A percentile compares a stretch with the other conserved stretches of the same genome.
These are phyloP conservation scores for Philopotamus ludificatus DNA, from an alignment of 1,140 invertebrate species.

Conservation along the genomic window DNA sequence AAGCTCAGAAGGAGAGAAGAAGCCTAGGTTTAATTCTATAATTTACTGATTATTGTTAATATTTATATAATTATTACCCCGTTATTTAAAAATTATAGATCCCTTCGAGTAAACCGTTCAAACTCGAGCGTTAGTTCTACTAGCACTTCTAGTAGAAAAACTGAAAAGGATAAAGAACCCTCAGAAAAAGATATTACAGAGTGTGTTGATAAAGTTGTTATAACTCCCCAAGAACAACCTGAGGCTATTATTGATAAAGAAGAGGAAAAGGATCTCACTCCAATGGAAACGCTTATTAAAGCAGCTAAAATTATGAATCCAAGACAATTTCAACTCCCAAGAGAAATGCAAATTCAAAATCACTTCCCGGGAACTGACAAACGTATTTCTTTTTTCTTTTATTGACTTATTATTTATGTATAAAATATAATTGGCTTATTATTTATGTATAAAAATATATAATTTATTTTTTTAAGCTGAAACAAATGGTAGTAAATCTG, in stretches of 20 bases:
- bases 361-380: constrained; percentile 82
- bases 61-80: too few relatives aligned
- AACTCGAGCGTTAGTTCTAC: constrained; percentile 38
- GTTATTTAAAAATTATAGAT: constrained; percentile 21
- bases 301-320: constrained; percentile 84
- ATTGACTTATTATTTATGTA: constrained; percentile 1
- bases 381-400: constrained; percentile 46
- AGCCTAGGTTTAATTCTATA: constrained; percentile 36
- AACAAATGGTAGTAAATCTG: constrained; percentile 39
- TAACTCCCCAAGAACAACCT: neutral
- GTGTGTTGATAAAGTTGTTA: neutral
- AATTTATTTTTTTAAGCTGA: constrained; percentile 7
- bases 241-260: constrained; percentile 7
- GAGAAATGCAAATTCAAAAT: constrained; percentile 73
- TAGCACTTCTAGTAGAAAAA: constrained; percentile 32
- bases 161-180: constrained; percentile 25
- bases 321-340: constrained; percentile 82
- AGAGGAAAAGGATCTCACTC: constrained; percentile 54
- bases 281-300: constrained; percentile 73
- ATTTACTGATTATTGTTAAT: too few relatives aligned
- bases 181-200: constrained; percentile 9
- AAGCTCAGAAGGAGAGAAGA: constrained; percentile 36
- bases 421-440: neutral
- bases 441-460: neutral
- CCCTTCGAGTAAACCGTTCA: constrained; percentile 31